Conservation (phyloP, 2,113 vertebrate species). For the Monarcha castaneiventris region DNA sequence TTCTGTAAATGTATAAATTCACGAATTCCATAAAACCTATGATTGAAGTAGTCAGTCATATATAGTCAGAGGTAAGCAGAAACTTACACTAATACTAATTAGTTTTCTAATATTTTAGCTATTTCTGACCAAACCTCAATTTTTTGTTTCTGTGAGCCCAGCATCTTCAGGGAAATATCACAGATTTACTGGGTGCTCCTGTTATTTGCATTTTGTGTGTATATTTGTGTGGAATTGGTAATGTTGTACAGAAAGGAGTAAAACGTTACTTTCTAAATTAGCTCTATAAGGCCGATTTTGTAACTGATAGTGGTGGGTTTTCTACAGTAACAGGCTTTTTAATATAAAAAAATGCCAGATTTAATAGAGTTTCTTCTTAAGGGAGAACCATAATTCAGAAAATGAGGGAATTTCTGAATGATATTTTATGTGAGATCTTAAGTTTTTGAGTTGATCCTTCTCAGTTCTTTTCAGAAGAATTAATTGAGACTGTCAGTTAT, state of each 20-base stretch:
- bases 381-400: background rate
- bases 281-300: background rate
- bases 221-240: background rate
- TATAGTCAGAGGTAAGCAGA: background rate
- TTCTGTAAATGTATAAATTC: background rate
- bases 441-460: background rate
- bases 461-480: background rate
- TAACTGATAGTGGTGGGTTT: background rate
- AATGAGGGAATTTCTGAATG: background rate
- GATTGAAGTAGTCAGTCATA: background rate
- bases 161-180: background rate
- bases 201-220: background rate
- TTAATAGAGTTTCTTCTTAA: background rate
- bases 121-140: background rate
- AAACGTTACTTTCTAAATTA: background rate
- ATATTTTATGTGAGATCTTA: background rate
- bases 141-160: background rate
- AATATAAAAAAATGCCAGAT: background rate
- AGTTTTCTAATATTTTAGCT: background rate
- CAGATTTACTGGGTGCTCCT: background rate
- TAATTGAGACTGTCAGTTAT: background rate
- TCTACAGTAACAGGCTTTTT: background rate
- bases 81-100: background rate
- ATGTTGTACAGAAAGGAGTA: background rate
- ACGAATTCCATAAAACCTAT: background rate